These are phyloP conservation scores for Peromyscus nudipes DNA, from an alignment of 2,797 vertebrate species.

Conservation along the genomic window DNA sequence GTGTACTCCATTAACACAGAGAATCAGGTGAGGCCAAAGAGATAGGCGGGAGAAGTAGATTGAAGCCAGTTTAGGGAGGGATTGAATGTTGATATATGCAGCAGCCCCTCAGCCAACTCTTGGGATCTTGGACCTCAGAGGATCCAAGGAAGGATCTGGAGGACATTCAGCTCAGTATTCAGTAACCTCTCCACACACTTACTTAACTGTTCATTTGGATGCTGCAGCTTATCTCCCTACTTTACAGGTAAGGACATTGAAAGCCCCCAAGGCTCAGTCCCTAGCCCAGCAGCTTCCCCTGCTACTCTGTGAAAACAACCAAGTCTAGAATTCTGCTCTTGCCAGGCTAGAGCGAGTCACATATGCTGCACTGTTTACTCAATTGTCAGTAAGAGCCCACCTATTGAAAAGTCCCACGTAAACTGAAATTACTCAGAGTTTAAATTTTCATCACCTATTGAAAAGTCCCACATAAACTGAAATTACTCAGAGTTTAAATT, in stretches of 20 bases:
- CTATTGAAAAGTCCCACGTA: neutral
- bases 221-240: neutral
- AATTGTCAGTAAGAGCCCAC: neutral
- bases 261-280: neutral
- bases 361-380: neutral
- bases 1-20: slow-evolving; percentile 96
- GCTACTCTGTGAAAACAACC: neutral
- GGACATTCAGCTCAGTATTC: neutral
- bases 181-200: neutral
- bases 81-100: neutral
- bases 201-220: neutral
- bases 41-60: too few species aligned
- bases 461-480: neutral
- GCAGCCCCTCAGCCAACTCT: neutral
- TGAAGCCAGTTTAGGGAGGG: too few species aligned
- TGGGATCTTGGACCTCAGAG: neutral
- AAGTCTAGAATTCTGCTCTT: neutral
- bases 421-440: slow-evolving; percentile 21
- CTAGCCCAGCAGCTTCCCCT: neutral
- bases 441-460: neutral
- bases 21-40: slow-evolving; percentile 90
- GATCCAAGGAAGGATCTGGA: neutral
- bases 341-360: too few species aligned
- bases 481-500: slow-evolving; percentile 38
- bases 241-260: neutral